A percentile compares a stretch with the other conserved stretches of the same genome.
Evolutionary conservation across 2,113 vertebrate species (phyloP).

Genomic region (human (Homo sapiens)): GRCh38 chr2:27768501-27769000

Average conservation of each 20-base stretch:
- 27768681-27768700: not conserved
- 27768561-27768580: not conserved
- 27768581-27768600: not conserved
- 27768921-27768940: not conserved
- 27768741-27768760: not conserved
- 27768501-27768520: not conserved
- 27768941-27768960: not conserved
- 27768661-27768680: not conserved
- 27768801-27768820: not conserved
- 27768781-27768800: not conserved
- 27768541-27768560: not conserved
- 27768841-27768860: not conserved
- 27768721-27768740: not conserved
- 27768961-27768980: not conserved
- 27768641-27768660: not conserved
- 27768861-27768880: not conserved
- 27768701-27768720: not conserved
- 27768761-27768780: not conserved
- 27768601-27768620: not conserved
- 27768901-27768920: not conserved
- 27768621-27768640: not conserved
- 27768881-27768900: not conserved
- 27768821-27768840: not conserved
- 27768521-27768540: not conserved
- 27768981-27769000: slow-evolving; percentile 7